Evolutionary conservation across 2,888 invertebrate genomes (phyloP).

Genomic region (Xylota segnis): DNA sequence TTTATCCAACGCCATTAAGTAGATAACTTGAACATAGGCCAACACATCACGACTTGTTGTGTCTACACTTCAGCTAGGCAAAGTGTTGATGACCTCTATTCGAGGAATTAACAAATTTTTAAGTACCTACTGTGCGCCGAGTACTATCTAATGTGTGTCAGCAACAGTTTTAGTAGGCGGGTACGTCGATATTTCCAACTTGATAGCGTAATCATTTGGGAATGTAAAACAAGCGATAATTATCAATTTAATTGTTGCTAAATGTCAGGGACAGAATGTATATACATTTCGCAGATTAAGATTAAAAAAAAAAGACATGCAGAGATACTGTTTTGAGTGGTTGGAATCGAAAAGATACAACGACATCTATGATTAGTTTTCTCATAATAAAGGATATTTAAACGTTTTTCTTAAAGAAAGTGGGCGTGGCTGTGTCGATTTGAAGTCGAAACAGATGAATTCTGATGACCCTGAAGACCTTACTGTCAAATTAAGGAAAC

Average conservation of each 20-base stretch:
- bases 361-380: too few species aligned
- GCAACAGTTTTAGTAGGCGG: constrained; percentile 12
- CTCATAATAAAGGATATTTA: too few species aligned
- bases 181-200: constrained; percentile 65
- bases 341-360: too few species aligned
- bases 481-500: not conserved
- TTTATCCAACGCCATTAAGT: constrained; percentile 80
- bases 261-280: constrained; percentile 20
- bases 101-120: not conserved
- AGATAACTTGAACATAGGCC: constrained; percentile 21
- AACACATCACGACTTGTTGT: constrained; percentile 35
- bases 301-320: too few species aligned
- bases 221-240: not conserved
- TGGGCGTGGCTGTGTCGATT: too few species aligned
- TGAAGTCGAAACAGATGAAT: too few species aligned
- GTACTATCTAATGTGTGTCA: constrained; percentile 34
- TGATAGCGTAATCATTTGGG: not conserved
- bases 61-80: constrained; percentile 64
- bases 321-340: too few species aligned
- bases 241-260: constrained; percentile 1
- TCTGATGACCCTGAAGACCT: not conserved
- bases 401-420: too few species aligned
- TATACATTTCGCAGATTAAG: too few species aligned
- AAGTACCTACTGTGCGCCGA: not conserved
- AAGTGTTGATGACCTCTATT: constrained; percentile 76